These are phyloP conservation scores for Stenchaetothrips biformis DNA, from an alignment of 2,888 invertebrate species.

Conservation along the genomic window DNA sequence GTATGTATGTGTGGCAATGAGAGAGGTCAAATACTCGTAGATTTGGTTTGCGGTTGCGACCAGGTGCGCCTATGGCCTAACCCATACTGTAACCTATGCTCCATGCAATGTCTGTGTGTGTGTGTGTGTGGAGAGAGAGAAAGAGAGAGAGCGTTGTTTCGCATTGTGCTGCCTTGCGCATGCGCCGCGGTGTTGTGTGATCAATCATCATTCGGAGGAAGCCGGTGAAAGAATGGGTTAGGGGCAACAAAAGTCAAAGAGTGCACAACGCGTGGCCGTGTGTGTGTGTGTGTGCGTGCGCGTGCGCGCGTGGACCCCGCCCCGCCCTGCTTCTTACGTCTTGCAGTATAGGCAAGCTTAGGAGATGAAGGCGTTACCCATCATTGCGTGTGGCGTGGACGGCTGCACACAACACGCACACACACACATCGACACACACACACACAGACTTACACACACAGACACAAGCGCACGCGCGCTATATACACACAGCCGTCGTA, in stretches of 20 bases:
- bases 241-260: neutral
- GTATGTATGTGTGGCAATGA: too few species aligned
- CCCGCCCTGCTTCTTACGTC: neutral
- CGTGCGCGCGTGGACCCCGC: neutral
- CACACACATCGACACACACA: neutral
- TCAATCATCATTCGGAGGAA: slow-evolving; percentile 2
- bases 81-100: too few species aligned
- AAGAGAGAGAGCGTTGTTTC: neutral
- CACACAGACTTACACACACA: neutral
- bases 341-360: neutral
- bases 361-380: too few species aligned
- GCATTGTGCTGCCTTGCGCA: slow-evolving; percentile 3
- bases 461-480: too few species aligned
- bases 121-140: neutral
- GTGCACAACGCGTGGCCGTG: neutral
- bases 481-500: too few species aligned
- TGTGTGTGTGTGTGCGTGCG: neutral
- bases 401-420: neutral
- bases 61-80: too few species aligned
- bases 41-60: too few species aligned
- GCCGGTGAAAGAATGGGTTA: neutral
- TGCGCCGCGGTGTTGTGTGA: neutral
- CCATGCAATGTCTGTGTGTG: neutral
- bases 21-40: too few species aligned
- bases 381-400: too few species aligned